These are phyloP conservation scores for Clarias laeviceps DNA, from an alignment of 2,797 vertebrate genomes.

Conservation along the genomic window DNA sequence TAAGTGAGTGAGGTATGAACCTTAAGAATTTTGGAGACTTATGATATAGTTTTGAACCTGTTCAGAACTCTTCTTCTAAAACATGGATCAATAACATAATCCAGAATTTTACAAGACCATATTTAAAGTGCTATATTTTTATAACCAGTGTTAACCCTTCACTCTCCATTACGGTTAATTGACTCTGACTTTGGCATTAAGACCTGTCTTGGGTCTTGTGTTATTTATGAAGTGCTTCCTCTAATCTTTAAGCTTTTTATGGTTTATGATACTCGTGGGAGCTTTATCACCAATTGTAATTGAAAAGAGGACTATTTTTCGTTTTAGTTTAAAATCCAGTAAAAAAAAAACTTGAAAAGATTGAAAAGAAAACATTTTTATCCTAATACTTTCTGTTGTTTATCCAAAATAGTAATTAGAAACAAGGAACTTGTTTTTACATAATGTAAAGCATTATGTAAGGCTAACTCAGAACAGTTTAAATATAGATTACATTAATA, in stretches of 20 bases:
- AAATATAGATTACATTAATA: too few relatives aligned
- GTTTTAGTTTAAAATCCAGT: not conserved
- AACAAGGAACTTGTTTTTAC: not conserved
- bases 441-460: not conserved
- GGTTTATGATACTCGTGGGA: not conserved
- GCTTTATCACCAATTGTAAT: not conserved
- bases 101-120: not conserved
- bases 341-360: too few relatives aligned
- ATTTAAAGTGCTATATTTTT: not conserved
- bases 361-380: too few relatives aligned
- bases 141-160: not conserved
- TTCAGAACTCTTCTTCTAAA: not conserved
- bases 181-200: not conserved
- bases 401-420: not conserved
- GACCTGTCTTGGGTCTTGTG: not conserved
- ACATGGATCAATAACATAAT: not conserved
- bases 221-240: not conserved
- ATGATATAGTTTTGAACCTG: not conserved
- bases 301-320: not conserved
- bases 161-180: not conserved
- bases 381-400: not conserved
- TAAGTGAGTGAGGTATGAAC: too few relatives aligned
- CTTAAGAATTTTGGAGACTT: not conserved
- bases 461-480: not conserved
- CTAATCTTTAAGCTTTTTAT: not conserved